Evolutionary conservation across 2,113 vertebrate genomes (phyloP).

Genomic region (Cettia cetti): DNA sequence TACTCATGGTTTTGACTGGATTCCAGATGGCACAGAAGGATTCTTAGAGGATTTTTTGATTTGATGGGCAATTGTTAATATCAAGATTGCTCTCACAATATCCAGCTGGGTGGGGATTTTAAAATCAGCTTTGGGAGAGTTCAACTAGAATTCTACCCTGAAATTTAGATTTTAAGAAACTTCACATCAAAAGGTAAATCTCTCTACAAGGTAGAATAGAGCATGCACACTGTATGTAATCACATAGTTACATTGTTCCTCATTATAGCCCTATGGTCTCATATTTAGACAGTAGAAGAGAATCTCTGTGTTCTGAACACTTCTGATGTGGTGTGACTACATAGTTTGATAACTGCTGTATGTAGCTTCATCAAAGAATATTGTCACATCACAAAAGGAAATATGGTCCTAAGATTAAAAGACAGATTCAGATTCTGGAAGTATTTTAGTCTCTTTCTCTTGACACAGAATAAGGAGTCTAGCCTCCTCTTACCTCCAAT

Average conservation of each 20-base stretch:
- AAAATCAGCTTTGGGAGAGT: neutral
- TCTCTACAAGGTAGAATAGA: neutral
- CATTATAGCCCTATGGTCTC: neutral
- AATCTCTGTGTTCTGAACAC: neutral
- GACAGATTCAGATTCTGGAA: neutral
- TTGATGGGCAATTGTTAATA: neutral
- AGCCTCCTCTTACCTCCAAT: neutral
- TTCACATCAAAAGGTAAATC: neutral
- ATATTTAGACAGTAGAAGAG: neutral
- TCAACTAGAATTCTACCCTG: neutral
- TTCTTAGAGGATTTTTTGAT: neutral
- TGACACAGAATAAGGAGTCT: neutral
- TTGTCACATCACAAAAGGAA: neutral
- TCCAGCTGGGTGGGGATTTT: neutral
- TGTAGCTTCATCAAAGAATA: neutral
- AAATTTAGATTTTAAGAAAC: neutral
- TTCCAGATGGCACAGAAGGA: neutral
- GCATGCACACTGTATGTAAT: neutral
- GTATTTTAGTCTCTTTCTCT: neutral
- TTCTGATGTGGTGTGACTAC: neutral
- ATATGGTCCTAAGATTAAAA: neutral
- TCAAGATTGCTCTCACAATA: neutral
- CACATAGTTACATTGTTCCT: neutral
- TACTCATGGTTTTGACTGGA: neutral
- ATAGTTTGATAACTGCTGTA: neutral